These are phyloP conservation scores for Hiodon tergisus DNA, from an alignment of 2,113 vertebrate genomes.

Conservation along the genomic window DNA sequence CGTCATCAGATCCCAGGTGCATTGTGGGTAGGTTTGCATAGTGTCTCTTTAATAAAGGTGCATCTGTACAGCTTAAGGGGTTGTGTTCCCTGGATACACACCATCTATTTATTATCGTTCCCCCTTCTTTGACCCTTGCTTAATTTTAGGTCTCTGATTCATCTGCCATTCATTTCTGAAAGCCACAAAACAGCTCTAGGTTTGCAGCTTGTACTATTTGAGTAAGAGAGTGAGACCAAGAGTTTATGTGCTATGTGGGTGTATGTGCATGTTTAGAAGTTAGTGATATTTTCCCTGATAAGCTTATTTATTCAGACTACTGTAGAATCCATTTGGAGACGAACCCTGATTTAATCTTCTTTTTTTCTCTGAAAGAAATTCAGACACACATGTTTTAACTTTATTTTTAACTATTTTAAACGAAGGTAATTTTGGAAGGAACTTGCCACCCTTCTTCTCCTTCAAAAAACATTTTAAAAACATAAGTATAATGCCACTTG, in stretches of 20 bases:
- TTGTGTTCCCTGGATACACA: conserved; percentile 67
- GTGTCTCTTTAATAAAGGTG: conserved; percentile 55
- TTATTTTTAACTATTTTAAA: not conserved
- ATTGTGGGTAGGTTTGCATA: conserved; percentile 33
- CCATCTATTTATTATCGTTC: conserved; percentile 74
- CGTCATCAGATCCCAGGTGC: conserved; percentile 44
- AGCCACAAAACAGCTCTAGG: conserved; percentile 73
- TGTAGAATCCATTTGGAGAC: conserved; percentile 13
- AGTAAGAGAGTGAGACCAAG: conserved; percentile 34
- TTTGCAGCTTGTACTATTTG: conserved; percentile 65
- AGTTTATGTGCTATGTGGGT: conserved; percentile 15
- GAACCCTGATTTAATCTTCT: not conserved
- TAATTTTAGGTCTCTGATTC: conserved; percentile 90
- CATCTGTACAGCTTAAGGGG: conserved; percentile 51
- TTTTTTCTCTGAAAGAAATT: not conserved
- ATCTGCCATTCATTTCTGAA: conserved; percentile 76
- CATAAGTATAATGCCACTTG: not conserved
- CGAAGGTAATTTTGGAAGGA: not conserved
- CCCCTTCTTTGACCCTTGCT: conserved; percentile 66
- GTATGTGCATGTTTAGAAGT: not conserved
- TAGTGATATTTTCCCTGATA: not conserved
- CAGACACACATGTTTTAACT: not conserved
- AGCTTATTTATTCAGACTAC: conserved; percentile 27
- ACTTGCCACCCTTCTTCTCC: not conserved
- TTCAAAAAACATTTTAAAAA: not conserved